These are phyloP conservation scores for Lota lota DNA, from an alignment of 2,113 vertebrate species.

Conservation along the genomic window DNA sequence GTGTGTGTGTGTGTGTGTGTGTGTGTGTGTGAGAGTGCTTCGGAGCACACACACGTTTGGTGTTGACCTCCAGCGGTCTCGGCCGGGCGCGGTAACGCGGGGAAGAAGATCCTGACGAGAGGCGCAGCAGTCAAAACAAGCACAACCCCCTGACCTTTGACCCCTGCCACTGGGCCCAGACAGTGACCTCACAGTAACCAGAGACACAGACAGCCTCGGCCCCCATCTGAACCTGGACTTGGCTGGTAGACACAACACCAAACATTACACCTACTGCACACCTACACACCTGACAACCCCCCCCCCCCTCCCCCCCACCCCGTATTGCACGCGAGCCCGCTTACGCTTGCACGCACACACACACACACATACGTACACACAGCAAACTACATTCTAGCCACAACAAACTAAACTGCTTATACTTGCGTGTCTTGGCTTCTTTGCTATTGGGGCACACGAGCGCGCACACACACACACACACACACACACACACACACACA, in stretches of 20 bases:
- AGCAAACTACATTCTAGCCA: not conserved
- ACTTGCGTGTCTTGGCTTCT: not conserved
- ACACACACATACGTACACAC: not conserved
- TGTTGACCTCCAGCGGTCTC: conserved; percentile 39
- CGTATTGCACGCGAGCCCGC: not conserved
- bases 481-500: not conserved
- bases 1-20: not conserved
- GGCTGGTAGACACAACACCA: conserved; percentile 59
- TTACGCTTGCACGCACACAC: not conserved
- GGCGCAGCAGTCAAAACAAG: conserved; percentile 67
- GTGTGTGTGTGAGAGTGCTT: not conserved
- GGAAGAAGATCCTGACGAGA: conserved; percentile 45
- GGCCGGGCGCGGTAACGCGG: conserved; percentile 19
- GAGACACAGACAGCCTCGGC: conserved; percentile 53
- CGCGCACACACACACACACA: not conserved
- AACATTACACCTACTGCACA: conserved; percentile 38
- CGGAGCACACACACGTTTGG: conserved; percentile 15
- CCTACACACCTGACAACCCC: not conserved
- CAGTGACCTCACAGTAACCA: conserved; percentile 58
- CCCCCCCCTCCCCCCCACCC: too few species aligned
- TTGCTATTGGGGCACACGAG: not conserved
- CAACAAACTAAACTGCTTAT: conserved; percentile 9
- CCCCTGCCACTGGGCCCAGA: conserved; percentile 38
- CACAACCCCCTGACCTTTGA: conserved; percentile 33
- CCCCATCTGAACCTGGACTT: conserved; percentile 45